These are phyloP conservation scores for Adela reaumurella DNA, from an alignment of 2,888 invertebrate species.

Conservation along the genomic window DNA sequence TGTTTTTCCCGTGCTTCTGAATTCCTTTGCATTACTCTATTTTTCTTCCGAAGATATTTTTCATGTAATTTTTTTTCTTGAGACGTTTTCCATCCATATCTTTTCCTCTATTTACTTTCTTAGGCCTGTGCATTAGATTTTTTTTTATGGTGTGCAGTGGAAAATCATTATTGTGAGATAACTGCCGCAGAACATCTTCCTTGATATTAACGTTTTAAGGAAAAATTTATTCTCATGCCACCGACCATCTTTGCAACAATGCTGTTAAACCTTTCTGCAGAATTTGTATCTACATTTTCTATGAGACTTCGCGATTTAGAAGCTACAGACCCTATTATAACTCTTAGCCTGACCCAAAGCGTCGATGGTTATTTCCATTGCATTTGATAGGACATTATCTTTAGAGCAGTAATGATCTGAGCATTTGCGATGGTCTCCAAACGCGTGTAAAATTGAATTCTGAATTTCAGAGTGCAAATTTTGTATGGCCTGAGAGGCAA, in stretches of 20 bases:
- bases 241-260: conserved; percentile 19
- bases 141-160: conserved; percentile 9
- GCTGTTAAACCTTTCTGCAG: conserved; percentile 18
- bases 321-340: conserved; percentile 3
- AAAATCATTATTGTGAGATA: conserved; percentile 15
- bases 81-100: conserved; percentile 4
- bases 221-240: conserved; percentile 22
- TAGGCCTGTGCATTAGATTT: conserved; percentile 6
- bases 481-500: background rate
- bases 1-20: too few species aligned
- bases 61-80: conserved; percentile 7
- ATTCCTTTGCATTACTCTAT: conserved; percentile 1
- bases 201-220: conserved; percentile 17
- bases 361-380: conserved; percentile 4
- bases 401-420: conserved; percentile 10
- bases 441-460: conserved; percentile 16
- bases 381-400: conserved; percentile 5
- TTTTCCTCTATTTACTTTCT: conserved; percentile 4
- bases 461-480: conserved; percentile 8
- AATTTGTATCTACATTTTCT: conserved; percentile 17
- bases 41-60: conserved; percentile 10
- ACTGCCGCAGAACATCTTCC: conserved; percentile 19
- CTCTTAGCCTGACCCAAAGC: conserved; percentile 8
- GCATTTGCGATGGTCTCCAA: conserved; percentile 15
- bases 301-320: conserved; percentile 12